A percentile compares a stretch with the other conserved stretches of the same genome.
Evolutionary conservation across 1,140 invertebrate species (phyloP).

Genomic region (Trypoxylus dichotomus): DNA sequence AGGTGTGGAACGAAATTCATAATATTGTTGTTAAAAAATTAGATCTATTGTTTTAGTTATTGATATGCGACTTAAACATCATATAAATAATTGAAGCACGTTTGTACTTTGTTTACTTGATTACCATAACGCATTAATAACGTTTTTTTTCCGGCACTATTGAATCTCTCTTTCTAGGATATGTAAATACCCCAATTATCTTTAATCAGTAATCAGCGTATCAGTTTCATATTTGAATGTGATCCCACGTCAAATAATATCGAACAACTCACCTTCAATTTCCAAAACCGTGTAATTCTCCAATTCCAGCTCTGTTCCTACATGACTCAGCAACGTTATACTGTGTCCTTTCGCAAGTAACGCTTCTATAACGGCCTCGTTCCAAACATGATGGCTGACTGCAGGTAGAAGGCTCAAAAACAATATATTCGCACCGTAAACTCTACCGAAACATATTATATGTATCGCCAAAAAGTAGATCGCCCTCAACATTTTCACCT

Average conservation of each 20-base stretch:
- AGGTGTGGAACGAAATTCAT: too few species aligned
- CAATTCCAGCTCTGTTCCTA: neutral
- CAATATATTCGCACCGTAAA: conserved; percentile 1
- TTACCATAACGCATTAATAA: too few species aligned
- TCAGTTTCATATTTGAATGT: neutral
- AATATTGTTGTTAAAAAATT: too few species aligned
- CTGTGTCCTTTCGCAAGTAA: conserved; percentile 38
- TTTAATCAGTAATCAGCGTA: too few species aligned
- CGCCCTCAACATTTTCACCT: neutral
- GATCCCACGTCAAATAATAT: neutral
- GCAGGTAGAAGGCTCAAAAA: conserved; percentile 23
- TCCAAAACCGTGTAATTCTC: conserved; percentile 23
- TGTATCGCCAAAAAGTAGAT: neutral
- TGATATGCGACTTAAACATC: too few species aligned
- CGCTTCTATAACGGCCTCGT: conserved; percentile 34
- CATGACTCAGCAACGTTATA: conserved; percentile 38
- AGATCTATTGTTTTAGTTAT: too few species aligned
- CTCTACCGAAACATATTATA: neutral
- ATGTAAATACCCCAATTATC: too few species aligned
- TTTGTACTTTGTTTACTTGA: too few species aligned
- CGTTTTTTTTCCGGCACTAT: too few species aligned
- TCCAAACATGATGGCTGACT: conserved; percentile 42
- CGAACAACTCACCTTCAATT: conserved; percentile 19
- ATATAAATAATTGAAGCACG: too few species aligned
- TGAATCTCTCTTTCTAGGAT: too few species aligned